These are phyloP conservation scores for Cenopis cana DNA, from an alignment of 2,888 invertebrate species.

Conservation along the genomic window DNA sequence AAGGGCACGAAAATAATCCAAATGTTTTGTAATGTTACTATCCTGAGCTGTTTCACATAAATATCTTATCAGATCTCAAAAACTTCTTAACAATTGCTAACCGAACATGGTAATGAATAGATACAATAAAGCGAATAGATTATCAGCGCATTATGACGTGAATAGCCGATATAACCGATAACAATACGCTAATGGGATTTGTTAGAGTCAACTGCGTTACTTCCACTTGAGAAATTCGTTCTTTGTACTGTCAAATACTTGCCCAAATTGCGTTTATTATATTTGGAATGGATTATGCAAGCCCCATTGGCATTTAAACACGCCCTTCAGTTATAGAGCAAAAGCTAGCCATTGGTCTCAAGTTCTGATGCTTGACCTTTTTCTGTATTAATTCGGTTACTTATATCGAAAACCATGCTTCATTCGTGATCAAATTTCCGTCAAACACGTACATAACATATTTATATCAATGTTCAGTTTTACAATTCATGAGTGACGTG, in stretches of 20 bases:
- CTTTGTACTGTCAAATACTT: slow-evolving; percentile 15
- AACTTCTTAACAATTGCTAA: slow-evolving; percentile 24
- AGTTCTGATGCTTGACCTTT: slow-evolving; percentile 28
- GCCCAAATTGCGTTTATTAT: background rate
- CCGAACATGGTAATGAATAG: slow-evolving; percentile 38
- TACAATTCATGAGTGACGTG: too few relatives aligned
- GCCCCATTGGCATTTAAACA: slow-evolving; percentile 28
- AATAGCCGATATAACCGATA: slow-evolving; percentile 32
- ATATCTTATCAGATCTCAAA: slow-evolving; percentile 21
- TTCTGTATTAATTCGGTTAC: slow-evolving; percentile 16
- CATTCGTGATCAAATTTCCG: slow-evolving; percentile 10
- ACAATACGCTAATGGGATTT: slow-evolving; percentile 42
- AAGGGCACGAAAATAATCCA: background rate
- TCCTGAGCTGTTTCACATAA: background rate
- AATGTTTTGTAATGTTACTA: background rate
- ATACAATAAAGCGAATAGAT: slow-evolving; percentile 41
- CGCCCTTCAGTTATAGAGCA: slow-evolving; percentile 31
- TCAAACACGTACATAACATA: background rate
- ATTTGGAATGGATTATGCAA: slow-evolving; percentile 17
- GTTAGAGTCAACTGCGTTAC: slow-evolving; percentile 24
- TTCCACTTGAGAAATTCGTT: slow-evolving; percentile 18
- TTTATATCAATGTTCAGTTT: too few relatives aligned
- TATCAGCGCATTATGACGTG: slow-evolving; percentile 42
- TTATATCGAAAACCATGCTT: slow-evolving; percentile 13
- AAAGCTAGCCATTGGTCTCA: slow-evolving; percentile 18